A percentile compares a stretch with the other conserved stretches of the same genome.
Evolutionary conservation across 1,140 invertebrate species (phyloP).

Genomic region (Platorchestia sp.): DNA sequence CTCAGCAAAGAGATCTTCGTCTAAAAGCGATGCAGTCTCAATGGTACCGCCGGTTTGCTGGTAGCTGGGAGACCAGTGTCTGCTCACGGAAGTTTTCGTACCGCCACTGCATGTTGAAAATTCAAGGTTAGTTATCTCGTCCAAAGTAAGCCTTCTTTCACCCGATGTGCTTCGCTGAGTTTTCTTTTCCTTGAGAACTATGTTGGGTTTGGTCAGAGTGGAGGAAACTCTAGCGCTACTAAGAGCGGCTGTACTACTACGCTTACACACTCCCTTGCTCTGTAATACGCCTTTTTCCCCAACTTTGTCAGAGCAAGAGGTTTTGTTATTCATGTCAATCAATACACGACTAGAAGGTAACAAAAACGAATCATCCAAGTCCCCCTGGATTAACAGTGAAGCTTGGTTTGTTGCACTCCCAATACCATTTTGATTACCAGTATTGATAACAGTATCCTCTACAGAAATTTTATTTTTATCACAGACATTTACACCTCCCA

Average conservation of each 20-base stretch:
- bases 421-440: neutral
- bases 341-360: neutral
- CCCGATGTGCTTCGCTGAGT: neutral
- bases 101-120: neutral
- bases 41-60: neutral
- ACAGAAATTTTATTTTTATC: neutral
- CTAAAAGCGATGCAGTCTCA: neutral
- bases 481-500: neutral
- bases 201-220: neutral
- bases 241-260: neutral
- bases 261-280: neutral
- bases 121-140: neutral
- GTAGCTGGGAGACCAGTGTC: neutral
- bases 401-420: neutral
- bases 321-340: neutral
- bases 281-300: neutral
- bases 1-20: neutral
- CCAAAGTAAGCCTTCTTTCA: neutral
- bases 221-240: neutral
- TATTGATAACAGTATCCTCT: neutral
- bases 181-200: neutral
- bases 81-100: neutral
- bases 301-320: neutral
- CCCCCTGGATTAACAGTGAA: neutral
- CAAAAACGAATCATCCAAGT: neutral